Base-by-base conservation (phyloP, 2,113 vertebrate genomes). In the Gavia stellata region DNA sequence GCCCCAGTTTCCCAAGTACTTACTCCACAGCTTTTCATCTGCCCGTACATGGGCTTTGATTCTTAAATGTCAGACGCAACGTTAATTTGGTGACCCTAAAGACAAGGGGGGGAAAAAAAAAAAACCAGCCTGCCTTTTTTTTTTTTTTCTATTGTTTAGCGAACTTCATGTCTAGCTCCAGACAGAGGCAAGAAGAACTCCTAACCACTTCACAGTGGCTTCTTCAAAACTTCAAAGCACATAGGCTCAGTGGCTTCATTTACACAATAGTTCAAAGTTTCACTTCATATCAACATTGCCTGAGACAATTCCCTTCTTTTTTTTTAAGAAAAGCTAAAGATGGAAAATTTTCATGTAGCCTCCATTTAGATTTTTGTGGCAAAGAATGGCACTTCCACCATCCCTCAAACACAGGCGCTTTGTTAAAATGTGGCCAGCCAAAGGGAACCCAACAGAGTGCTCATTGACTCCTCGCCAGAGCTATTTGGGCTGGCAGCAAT, bases 241-340 rank as follows among this genome's bases (percentile, higher is more conserved):
- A 8, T 53, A 58, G 0, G 0, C 47, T 90, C 62, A 33, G 28
- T 71, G n/a, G 49, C 42, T 93, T 96, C 78, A 92, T 92, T 96
- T 95, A 92, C 78, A 78, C 67, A 63, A 11, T 3, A 92, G 63
- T 92, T 90, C 62, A 62, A 90, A 86, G 79, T 95, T 90, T 83
- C 58, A 85, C 31, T 88, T 68, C 62, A 52, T 71, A 83, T 90
- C 67, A 83, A 50, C 38, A 23, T 4, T 58, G 28, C 6, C 52
- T 8, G 2, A 90, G 75, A 96, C 72, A 95, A 92, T 62, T 59
- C 33, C 20, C 55, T 71, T 29, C 68, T 73, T 82, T 90, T 92
- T 92, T 93, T 90, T 86, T 66, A 78, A 68, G 66, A 80, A 87
- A 90, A 93, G 23, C n/a, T 93, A 92, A 94, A 86, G 56, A 86